Base-by-base conservation (phyloP, 2,888 invertebrate genomes). In the Clivina fossor region DNA sequence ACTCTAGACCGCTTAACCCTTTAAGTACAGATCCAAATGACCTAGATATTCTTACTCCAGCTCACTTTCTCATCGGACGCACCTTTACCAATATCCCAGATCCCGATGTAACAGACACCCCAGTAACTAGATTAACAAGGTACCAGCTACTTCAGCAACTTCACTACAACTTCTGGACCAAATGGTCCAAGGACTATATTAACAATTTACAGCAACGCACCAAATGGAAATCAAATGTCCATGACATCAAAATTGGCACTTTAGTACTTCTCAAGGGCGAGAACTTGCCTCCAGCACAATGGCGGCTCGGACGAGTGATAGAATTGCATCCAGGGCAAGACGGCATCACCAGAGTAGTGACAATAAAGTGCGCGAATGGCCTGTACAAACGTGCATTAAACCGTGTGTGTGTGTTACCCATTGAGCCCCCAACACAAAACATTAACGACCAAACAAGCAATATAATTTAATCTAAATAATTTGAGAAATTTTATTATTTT, bases 41-140 rank as follows among this genome's bases (percentile, higher is more conserved):
- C 2, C 13, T 43, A 11, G 4, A 28, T 22, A 26, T 3, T 16
- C 2, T 1, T 7, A 26, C 43, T 22, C 24, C 24, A 11, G 43
- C 22, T 43, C 43, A 43, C 16, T 24, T 43, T 2, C 43, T 43
- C 2, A 43, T 43, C 16, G 43, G 43, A 20, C 24, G 26, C 13
- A 13, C 43, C 9, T 9, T 26, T 15, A 43, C 4, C 7, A 24
- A 16, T 24, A 1, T 26, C 4, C 13, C 43, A n/a, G 26, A 43
- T 13, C 26, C 9, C 1, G n/a, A 43, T 22, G 13, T 22, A 22
- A 20, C 24, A 22, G 26, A 26, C 2, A 15, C 9, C 16, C 11
- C 43, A 11, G 26, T 24, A 4, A 43, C 22, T 15, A 9, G 26
- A 11, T 11, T 43, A 11, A 26, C 43, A 4, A 20, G 26, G 9